Evolutionary conservation across 1,140 invertebrate species (phyloP).

Genomic region (Diachasma alloeum): DNA sequence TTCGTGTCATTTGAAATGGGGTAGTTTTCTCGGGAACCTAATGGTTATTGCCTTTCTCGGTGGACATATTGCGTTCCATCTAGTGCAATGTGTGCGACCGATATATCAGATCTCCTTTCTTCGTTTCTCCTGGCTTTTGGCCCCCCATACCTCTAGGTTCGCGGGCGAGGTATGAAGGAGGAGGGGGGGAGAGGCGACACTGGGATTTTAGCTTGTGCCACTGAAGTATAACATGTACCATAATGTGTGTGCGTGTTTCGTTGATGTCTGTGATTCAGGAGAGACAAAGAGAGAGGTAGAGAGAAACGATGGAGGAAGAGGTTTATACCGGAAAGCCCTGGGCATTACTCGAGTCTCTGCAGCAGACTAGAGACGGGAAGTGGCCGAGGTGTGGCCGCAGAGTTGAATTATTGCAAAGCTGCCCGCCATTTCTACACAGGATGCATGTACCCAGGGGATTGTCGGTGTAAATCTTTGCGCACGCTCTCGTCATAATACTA

Average conservation of each 20-base stretch:
- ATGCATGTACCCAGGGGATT: constrained; percentile 48
- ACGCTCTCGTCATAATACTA: constrained; percentile 47
- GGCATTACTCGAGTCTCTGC: constrained; percentile 27
- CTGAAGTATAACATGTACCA: constrained; percentile 1
- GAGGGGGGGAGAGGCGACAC: neutral
- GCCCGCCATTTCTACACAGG: constrained; percentile 60
- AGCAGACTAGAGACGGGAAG: constrained; percentile 58
- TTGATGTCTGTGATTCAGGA: constrained; percentile 36
- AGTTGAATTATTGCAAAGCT: constrained; percentile 63
- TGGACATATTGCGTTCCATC: constrained; percentile 72
- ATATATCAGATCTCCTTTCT: constrained; percentile 64
- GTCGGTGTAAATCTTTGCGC: constrained; percentile 59
- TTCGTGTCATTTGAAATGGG: constrained; percentile 70
- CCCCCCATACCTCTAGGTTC: neutral
- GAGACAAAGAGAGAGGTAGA: neutral
- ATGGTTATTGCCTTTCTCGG: constrained; percentile 72
- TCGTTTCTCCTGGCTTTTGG: constrained; percentile 32
- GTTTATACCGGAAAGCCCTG: constrained; percentile 57
- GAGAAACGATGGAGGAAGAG: constrained; percentile 33
- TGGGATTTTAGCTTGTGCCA: constrained; percentile 1
- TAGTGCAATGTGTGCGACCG: constrained; percentile 69
- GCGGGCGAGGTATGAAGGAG: neutral
- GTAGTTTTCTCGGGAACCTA: constrained; percentile 70
- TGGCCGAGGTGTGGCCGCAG: constrained; percentile 61
- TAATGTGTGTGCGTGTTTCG: neutral